Evolutionary conservation across 2,113 vertebrate genomes (phyloP).

Genomic region (Tupaia tana): DNA sequence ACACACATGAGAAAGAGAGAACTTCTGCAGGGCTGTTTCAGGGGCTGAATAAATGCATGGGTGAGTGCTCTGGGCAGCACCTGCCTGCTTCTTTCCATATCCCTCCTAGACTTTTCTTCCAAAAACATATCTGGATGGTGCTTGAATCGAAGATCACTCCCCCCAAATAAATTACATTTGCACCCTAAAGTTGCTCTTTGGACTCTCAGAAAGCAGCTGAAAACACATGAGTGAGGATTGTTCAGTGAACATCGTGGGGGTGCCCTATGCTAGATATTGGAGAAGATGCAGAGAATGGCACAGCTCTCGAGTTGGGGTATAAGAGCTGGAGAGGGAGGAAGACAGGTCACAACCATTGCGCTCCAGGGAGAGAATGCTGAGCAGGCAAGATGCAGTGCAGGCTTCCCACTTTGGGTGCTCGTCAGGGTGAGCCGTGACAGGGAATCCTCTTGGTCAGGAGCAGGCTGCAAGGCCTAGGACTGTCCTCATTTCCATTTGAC

Average conservation of each 20-base stretch:
- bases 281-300: neutral
- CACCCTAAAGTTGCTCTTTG: neutral
- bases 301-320: neutral
- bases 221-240: neutral
- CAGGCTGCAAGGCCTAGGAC: neutral
- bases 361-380: neutral
- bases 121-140: neutral
- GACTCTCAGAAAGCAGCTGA: neutral
- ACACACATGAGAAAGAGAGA: neutral
- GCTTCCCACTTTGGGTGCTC: neutral
- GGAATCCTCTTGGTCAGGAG: neutral
- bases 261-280: neutral
- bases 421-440: neutral
- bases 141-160: neutral
- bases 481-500: neutral
- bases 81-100: neutral
- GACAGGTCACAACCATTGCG: neutral
- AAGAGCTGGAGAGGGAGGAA: neutral
- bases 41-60: accelerated
- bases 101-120: neutral
- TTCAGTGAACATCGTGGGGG: neutral
- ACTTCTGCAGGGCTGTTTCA: neutral
- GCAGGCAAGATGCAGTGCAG: too few relatives aligned
- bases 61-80: neutral
- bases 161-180: neutral